Conservation (phyloP, 37 sponge, comb jelly and placozoan species). For the Axinella damicornis region DNA sequence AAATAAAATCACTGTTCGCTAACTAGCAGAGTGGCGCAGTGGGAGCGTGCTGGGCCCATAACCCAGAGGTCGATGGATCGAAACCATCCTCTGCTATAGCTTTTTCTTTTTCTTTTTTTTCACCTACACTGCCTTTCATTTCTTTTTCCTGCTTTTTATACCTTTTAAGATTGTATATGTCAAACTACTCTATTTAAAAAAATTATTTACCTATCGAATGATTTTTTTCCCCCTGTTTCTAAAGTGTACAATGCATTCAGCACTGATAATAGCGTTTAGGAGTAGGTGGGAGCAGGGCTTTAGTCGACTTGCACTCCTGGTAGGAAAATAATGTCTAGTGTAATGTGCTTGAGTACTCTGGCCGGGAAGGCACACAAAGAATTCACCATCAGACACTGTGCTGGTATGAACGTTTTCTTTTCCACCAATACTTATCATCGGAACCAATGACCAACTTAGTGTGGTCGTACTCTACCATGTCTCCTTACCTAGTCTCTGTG, state of each 20-base stretch:
- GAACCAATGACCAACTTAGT: no score
- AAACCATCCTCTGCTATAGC: constrained; percentile 91
- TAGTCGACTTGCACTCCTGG: no score
- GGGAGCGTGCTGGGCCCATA: constrained; percentile 97
- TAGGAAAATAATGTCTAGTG: no score
- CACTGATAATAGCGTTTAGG: no score
- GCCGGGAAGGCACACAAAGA: no score
- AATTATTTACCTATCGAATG: neutral
- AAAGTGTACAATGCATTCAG: no score
- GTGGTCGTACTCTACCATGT: neutral
- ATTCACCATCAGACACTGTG: no score
- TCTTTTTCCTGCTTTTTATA: neutral
- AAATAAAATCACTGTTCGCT: neutral
- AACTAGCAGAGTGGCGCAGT: constrained; percentile 93
- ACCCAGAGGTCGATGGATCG: constrained; percentile 98
- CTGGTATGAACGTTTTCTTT: no score
- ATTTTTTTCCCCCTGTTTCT: no score
- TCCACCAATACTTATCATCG: no score
- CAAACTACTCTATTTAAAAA: neutral
- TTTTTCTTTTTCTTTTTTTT: constrained; percentile 48
- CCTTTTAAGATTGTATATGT: neutral
- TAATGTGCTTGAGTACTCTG: no score
- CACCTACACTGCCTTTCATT: neutral
- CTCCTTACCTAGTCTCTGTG: constrained; percentile 85
- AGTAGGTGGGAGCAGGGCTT: no score